Evolutionary conservation across 2,888 invertebrate genomes (phyloP).

Genomic region (Schrankia costaestrigalis): DNA sequence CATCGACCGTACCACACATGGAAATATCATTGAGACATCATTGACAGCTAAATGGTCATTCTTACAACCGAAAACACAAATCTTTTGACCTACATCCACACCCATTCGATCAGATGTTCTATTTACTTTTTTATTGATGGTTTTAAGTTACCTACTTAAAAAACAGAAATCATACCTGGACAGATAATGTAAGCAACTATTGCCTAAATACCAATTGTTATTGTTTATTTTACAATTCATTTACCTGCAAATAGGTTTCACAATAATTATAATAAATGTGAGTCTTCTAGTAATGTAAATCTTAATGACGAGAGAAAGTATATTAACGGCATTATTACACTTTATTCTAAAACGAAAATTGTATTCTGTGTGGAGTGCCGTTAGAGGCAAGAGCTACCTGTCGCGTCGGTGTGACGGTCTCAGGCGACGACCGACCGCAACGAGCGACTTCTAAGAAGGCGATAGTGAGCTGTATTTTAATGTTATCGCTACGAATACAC

Average conservation of each 20-base stretch:
- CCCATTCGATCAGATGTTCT: too few relatives aligned
- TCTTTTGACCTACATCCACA: too few relatives aligned
- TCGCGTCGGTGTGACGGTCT: conserved; percentile 46
- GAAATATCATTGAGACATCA: conserved; percentile 28
- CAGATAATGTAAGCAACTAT: too few relatives aligned
- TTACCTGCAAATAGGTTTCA: conserved; percentile 35
- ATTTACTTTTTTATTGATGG: too few relatives aligned
- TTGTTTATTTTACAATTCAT: conserved; percentile 13
- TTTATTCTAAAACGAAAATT: conserved; percentile 60
- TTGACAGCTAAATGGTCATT: too few relatives aligned
- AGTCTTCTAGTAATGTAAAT: too few relatives aligned
- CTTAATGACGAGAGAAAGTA: conserved; percentile 54
- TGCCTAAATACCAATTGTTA: conserved; percentile 9
- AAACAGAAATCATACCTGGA: too few relatives aligned
- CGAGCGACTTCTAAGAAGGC: conserved; percentile 69
- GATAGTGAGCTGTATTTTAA: conserved; percentile 73
- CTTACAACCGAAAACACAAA: too few relatives aligned
- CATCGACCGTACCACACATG: conserved; percentile 26
- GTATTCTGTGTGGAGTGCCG: conserved; percentile 68
- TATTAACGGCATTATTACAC: conserved; percentile 57
- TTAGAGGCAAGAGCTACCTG: conserved; percentile 77
- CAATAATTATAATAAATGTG: conserved; percentile 37
- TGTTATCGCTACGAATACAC: conserved; percentile 72
- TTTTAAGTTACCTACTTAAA: too few relatives aligned
- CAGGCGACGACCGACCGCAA: conserved; percentile 31